Evolutionary conservation across 2,113 vertebrate species (phyloP), one percentile per base, ranked within the genome.

Genomic region (Semnopithecus entellus): DNA sequence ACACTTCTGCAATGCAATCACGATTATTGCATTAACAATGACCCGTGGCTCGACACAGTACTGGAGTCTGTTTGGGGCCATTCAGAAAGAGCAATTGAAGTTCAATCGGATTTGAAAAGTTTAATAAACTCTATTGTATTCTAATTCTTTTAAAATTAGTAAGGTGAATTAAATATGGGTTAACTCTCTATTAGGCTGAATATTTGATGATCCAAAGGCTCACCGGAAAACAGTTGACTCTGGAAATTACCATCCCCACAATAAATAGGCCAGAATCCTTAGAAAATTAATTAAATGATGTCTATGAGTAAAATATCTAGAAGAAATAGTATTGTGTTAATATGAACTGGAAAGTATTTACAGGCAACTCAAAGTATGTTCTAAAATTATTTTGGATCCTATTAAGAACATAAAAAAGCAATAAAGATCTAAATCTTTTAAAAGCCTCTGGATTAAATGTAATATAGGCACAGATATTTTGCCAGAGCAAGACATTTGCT

Each of bases 71-170:
- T 55, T 86, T 61, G 45, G 17, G 22, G 45, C 40, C 18, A 59
- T 9, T 89, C 59, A 70, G 43, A 89, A 93, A 79, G 22, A 94
- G 25, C 20, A 86, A 90, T 79, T 73, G 17, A 88, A 94, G 20
- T 59, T 82, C 84, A 88, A 57, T 52, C 40, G 64, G 6, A 4
- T 70, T 89, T 91, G 72, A 83, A 95, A 84, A 79, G 17, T 80
- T 76, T 81, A 87, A 78, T 59, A 76, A 90, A 72, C 8, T 90
- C 70, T 88, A 76, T 32, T 84, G 20, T 66, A 13, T 52, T 81
- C 35, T 84, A 87, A 86, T 61, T 83, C 32, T 94, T 92, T 97
- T 81, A 45, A 96, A 95, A 81, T 94, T 88, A 94, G 85, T 79
- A 57, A 87, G 81, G 32, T 72, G 27, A 96, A 79, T 94, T 70